Percentiles rank a stretch among this genome's conserved stretches.
Evolutionary conservation across 2,888 invertebrate species (phyloP).

Genomic region (Podabrus alpinus): DNA sequence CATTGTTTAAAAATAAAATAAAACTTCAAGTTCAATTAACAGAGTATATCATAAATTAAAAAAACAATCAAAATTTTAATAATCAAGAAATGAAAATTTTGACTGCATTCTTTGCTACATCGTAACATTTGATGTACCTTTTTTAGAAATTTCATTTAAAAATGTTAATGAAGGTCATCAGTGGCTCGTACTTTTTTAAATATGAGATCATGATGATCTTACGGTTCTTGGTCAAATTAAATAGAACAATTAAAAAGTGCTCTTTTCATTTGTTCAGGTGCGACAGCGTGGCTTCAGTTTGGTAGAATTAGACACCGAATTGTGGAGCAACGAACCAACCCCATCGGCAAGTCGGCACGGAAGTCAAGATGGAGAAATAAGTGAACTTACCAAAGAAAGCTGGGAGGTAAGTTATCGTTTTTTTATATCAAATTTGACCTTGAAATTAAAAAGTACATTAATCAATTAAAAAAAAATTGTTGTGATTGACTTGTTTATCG

Average conservation of each 20-base stretch:
- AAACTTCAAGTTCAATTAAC: background rate
- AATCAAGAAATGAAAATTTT: no score
- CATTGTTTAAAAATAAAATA: background rate
- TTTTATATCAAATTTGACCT: background rate
- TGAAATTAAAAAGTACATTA: background rate
- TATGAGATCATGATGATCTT: background rate
- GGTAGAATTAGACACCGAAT: slow-evolving; percentile 87
- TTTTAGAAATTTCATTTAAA: slow-evolving; percentile 1
- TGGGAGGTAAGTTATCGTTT: slow-evolving; percentile 84
- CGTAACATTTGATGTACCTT: no score
- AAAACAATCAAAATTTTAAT: no score
- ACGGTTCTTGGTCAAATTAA: background rate
- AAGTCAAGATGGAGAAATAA: slow-evolving; percentile 72
- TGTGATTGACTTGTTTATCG: slow-evolving; percentile 16
- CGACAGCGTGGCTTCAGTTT: slow-evolving; percentile 78
- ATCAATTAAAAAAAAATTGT: background rate
- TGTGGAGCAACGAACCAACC: slow-evolving; percentile 72
- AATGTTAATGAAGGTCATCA: slow-evolving; percentile 8
- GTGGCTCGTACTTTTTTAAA: background rate
- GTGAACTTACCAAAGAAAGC: slow-evolving; percentile 83
- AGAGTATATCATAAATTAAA: no score
- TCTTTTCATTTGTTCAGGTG: slow-evolving; percentile 51
- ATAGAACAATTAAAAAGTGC: background rate
- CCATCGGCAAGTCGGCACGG: slow-evolving; percentile 60
- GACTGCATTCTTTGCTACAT: no score